Evolutionary conservation across 1,140 invertebrate genomes (phyloP), one percentile per base, ranked within the genome.

Genomic region (Drosophila pandora): DNA sequence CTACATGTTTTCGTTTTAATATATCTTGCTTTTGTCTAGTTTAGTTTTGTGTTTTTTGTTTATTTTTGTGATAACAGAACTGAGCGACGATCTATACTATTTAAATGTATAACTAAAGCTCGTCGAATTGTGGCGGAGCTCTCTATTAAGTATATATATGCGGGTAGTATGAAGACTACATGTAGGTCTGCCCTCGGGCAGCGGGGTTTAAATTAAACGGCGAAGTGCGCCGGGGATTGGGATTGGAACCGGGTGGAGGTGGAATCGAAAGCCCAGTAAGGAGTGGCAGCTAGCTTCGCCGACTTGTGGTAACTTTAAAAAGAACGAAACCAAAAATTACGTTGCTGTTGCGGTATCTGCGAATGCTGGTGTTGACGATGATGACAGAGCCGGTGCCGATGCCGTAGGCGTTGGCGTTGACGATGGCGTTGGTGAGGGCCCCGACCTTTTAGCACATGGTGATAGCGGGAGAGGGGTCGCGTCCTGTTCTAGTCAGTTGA

Each of bases 271-370:
- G 59, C 39, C 54, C 62, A 67, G 34, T 12, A 74, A 41, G 47
- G 34, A 48, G 43, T 22, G 62, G 49, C 41, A 32, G 55, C 63
- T 25, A 37, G 58, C 50, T n/a, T 55, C 60, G 49, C 61, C 61
- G 60, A 70, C 49, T 30, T 32, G 39, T 17, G 34, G 34, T 37
- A 39, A 48, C 65, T 52, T 69, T 79, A 84, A 65, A 78, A 81
- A 76, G 34, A 43, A 83, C 82, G 57, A 67, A 88, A 88, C 79
- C 91, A 88, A 91, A 77, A 90, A 88, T 91, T 91, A 91, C 85
- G 90, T 90, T 72, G 70, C 60, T 80, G 71, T 21, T 80, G 69
- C 53, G 60, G 58, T 53, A 77, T 65, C 58, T 81, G 47, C 73
- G 75, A 58, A 47, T 47, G 21, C 43, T 7, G 55, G 49, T 65